A percentile compares a stretch with the other conserved stretches of the same genome.
Evolutionary conservation across 2,888 invertebrate genomes (phyloP).

Genomic region (Polylopha cassiicola): DNA sequence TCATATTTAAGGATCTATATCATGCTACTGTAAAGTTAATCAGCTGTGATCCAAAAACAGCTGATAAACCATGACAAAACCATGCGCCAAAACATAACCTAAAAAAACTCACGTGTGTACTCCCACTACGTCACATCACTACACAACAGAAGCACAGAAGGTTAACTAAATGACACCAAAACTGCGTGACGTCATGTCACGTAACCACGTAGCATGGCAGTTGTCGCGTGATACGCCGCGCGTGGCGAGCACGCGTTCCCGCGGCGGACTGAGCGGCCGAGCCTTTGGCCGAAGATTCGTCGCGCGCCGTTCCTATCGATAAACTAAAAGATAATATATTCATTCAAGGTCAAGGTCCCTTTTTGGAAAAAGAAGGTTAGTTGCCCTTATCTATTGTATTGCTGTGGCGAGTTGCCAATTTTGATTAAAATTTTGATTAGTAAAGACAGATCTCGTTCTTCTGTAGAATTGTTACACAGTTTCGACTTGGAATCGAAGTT

Average conservation of each 20-base stretch:
- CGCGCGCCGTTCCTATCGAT: conserved; percentile 33
- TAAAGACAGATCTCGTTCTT: too few relatives aligned
- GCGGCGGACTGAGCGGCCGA: conserved; percentile 33
- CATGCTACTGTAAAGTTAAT: too few relatives aligned
- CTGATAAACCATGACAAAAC: too few relatives aligned
- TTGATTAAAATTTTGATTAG: too few relatives aligned
- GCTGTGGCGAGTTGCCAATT: too few relatives aligned
- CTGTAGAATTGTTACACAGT: too few relatives aligned
- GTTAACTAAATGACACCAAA: conserved; percentile 16
- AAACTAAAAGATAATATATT: conserved; percentile 20
- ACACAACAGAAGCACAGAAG: conserved; percentile 9
- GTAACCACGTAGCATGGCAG: neutral
- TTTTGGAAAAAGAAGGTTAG: too few relatives aligned
- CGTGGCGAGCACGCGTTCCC: conserved; percentile 34
- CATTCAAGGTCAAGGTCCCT: conserved; percentile 19
- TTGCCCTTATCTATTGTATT: too few relatives aligned
- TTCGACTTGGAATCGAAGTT: conserved; percentile 1
- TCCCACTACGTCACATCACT: conserved; percentile 5
- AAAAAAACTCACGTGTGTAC: conserved; percentile 15
- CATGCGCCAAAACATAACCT: conserved; percentile 22
- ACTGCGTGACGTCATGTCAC: conserved; percentile 5
- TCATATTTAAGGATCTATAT: too few relatives aligned
- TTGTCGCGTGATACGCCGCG: conserved; percentile 16
- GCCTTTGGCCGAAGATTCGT: conserved; percentile 16
- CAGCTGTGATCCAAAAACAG: too few relatives aligned